phyloP scores from a whole-genome alignment of 1,140 invertebrate genomes.

The Phenacoccus solenopsis region DNA sequence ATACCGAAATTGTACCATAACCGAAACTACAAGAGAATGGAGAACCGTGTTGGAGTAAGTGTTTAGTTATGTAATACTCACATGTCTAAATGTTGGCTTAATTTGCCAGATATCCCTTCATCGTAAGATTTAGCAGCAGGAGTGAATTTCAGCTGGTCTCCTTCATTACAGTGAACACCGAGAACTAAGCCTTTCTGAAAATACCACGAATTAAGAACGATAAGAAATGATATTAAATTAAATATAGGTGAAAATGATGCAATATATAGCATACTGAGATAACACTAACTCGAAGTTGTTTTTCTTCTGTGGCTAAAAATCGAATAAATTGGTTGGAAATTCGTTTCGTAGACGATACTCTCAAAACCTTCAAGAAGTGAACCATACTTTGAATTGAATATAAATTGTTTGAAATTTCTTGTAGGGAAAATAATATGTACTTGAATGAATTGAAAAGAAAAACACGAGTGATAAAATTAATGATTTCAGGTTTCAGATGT shows the following conservation, averaged over 20 bases:
- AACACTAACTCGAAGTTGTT: neutral
- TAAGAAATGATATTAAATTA: neutral
- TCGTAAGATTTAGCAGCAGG: conserved; percentile 36
- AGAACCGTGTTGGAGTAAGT: neutral
- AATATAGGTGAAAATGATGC: neutral
- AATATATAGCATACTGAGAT: too few relatives aligned
- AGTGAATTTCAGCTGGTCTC: conserved; percentile 37
- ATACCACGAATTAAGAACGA: neutral
- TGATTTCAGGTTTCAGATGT: too few relatives aligned
- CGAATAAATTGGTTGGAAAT: neutral
- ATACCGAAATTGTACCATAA: neutral
- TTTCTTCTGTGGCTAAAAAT: neutral
- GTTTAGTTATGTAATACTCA: conserved; percentile 32
- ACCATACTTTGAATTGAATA: neutral
- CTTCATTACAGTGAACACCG: conserved; percentile 40
- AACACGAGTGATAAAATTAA: too few relatives aligned
- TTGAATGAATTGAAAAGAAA: too few relatives aligned
- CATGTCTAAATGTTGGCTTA: conserved; percentile 39
- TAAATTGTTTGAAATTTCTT: too few relatives aligned
- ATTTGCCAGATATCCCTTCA: conserved; percentile 36
- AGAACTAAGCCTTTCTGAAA: conserved; percentile 42
- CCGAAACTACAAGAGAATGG: neutral
- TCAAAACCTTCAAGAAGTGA: neutral
- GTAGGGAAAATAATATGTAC: too few relatives aligned
- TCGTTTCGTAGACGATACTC: neutral